A percentile compares a stretch with the other conserved stretches of the same genome.
Evolutionary conservation across 2,888 invertebrate genomes (phyloP).

Genomic region (Yponomeuta plumbellus): DNA sequence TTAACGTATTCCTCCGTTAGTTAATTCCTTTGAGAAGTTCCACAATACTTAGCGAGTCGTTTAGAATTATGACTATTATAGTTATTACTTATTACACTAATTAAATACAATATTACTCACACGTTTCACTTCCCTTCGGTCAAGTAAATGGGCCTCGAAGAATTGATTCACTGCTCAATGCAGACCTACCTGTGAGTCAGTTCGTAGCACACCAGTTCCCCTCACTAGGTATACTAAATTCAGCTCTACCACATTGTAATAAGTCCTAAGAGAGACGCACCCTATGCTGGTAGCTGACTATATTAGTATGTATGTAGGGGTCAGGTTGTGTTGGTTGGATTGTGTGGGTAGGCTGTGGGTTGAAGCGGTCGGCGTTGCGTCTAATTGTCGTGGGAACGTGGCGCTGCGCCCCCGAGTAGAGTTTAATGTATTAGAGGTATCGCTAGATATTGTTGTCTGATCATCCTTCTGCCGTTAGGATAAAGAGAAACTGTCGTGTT

Average conservation of each 20-base stretch:
- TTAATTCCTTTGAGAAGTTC: no score
- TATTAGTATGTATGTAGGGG: conserved; percentile 31
- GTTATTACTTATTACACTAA: neutral
- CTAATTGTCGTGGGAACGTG: conserved; percentile 70
- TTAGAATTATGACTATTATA: neutral
- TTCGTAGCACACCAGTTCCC: neutral
- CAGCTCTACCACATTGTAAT: neutral
- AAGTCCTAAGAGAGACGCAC: neutral
- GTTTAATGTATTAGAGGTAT: neutral
- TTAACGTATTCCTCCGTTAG: no score
- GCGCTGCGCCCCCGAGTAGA: conserved; percentile 23
- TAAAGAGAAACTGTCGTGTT: neutral
- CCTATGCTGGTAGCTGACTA: neutral
- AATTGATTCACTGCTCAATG: neutral
- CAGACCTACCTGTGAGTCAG: conserved; percentile 25
- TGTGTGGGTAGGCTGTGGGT: conserved; percentile 2
- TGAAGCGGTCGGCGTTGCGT: conserved; percentile 24
- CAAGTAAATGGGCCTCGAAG: neutral
- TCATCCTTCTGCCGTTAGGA: neutral
- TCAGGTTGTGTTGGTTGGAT: conserved; percentile 30
- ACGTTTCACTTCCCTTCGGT: neutral
- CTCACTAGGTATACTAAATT: neutral
- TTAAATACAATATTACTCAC: neutral
- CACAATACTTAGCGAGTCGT: neutral
- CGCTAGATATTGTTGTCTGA: no score